Base-by-base conservation (phyloP, 1,140 invertebrate species). In the Coenobita brevimanus region DNA sequence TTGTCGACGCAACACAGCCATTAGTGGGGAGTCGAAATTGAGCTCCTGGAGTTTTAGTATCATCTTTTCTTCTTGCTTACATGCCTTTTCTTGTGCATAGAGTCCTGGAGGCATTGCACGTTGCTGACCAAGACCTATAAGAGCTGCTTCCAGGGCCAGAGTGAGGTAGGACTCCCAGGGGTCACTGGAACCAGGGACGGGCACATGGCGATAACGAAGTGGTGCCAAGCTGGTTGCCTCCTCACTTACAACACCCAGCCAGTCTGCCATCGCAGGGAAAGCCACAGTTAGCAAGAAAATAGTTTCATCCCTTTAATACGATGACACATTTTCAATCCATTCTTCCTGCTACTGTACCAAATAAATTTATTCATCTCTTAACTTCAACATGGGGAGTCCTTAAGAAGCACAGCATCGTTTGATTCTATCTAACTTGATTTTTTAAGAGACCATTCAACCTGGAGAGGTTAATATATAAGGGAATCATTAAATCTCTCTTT, bases 31-130 rank as follows among this genome's bases (percentile, higher is more conserved):
- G 92, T 97, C 96, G 83, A 96, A 93, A 90, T 96, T 95, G 85
- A 97, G 95, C 89, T 96, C 95, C 91, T 96, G 95, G 50, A 97
- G 93, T 91, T 95, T 95, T 21, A 94, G 93, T 81, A 97, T 96
- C 75, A 97, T 93, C 60, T 95, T 94, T 91, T 97, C 96, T 93
- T 97, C 96, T 92, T 97, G 95, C 90, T 95, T 95, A 90, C 94
- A 95, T 0, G 94, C 94, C 91, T 96, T 96, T 90, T 96, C 95
- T 92, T 97, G 96, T 75, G 96, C 95, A 92, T 97, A 97, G 2
- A 96, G 92, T 15, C 96, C 96, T 38, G 94, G 93, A 0, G 96
- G 96, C 94, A 97, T 95, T 90, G 96, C 94, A 80, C 96, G 92
- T 91, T 97, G 96, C 91, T 97, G 95, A 0, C 96, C 96, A 21